Conservation (phyloP, 2,888 invertebrate genomes). For the Apocheima hispidaria region DNA sequence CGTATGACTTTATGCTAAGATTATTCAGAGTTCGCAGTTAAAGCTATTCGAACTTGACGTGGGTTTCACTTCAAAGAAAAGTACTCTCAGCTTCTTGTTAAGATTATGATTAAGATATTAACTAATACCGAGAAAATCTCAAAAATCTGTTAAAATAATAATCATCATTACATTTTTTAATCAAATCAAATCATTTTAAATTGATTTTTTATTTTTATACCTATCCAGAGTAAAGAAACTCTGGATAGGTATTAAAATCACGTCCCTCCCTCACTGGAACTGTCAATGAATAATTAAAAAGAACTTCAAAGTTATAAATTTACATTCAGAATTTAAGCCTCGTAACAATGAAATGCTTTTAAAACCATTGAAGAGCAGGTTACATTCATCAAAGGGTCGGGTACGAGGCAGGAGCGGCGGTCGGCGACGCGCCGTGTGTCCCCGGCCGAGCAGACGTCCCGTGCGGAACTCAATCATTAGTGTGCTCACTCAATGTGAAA, state of each 20-base stretch:
- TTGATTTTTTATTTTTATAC: too few species aligned
- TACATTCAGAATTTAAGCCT: conserved; percentile 52
- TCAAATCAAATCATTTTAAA: too few species aligned
- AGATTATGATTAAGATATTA: conserved; percentile 6
- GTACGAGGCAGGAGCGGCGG: conserved; percentile 47
- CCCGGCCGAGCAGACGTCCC: conserved; percentile 56
- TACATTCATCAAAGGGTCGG: conserved; percentile 72
- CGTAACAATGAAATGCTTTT: conserved; percentile 74
- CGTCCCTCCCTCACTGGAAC: conserved; percentile 4
- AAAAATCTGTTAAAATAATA: not conserved
- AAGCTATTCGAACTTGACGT: conserved; percentile 23
- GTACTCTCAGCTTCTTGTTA: not conserved
- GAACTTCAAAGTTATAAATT: conserved; percentile 34
- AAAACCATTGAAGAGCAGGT: conserved; percentile 70
- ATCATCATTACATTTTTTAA: not conserved
- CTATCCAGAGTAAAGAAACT: too few species aligned
- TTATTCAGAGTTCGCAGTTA: conserved; percentile 40
- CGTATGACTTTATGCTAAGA: conserved; percentile 48
- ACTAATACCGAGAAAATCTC: not conserved
- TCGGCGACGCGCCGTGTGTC: conserved; percentile 39
- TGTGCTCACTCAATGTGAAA: conserved; percentile 84
- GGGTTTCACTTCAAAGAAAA: conserved; percentile 18
- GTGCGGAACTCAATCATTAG: conserved; percentile 85
- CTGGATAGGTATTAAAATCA: not conserved
- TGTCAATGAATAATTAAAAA: conserved; percentile 20